These are phyloP conservation scores for Phaedon cochleariae DNA, from an alignment of 2,888 invertebrate genomes.

Conservation along the genomic window DNA sequence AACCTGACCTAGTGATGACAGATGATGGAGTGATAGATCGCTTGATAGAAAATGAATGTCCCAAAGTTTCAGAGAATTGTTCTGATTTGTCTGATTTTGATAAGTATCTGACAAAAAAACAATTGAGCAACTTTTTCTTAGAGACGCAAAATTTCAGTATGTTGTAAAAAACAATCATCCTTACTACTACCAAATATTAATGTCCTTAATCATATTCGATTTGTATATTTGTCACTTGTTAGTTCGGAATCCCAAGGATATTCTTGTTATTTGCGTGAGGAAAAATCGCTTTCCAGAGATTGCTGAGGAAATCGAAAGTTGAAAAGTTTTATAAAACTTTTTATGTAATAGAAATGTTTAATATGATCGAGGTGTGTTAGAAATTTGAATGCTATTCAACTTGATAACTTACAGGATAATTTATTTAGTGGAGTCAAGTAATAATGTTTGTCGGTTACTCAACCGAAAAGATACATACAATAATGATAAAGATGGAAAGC, in stretches of 20 bases:
- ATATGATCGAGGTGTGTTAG: conserved; percentile 10
- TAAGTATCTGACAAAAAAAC: conserved; percentile 5
- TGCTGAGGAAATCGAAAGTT: background rate
- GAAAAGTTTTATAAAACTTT: background rate
- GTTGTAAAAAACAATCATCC: background rate
- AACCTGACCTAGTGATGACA: too few species aligned
- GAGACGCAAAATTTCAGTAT: background rate
- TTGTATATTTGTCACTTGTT: background rate
- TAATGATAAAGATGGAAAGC: too few species aligned
- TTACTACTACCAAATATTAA: background rate
- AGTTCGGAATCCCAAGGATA: background rate
- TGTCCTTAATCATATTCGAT: background rate
- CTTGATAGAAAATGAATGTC: too few species aligned
- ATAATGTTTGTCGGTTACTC: too few species aligned
- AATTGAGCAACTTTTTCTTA: conserved; percentile 12
- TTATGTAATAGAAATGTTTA: conserved; percentile 10
- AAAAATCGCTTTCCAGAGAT: background rate
- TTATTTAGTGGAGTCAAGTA: too few species aligned
- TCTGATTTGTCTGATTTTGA: background rate
- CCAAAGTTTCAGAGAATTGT: background rate
- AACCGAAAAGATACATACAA: too few species aligned
- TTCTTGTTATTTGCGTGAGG: background rate
- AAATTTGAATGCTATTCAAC: conserved; percentile 10
- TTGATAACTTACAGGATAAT: too few species aligned
- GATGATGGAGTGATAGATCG: too few species aligned